These are phyloP conservation scores for Rhynchotus rufescens DNA, from an alignment of 2,797 vertebrate genomes.

Conservation along the genomic window DNA sequence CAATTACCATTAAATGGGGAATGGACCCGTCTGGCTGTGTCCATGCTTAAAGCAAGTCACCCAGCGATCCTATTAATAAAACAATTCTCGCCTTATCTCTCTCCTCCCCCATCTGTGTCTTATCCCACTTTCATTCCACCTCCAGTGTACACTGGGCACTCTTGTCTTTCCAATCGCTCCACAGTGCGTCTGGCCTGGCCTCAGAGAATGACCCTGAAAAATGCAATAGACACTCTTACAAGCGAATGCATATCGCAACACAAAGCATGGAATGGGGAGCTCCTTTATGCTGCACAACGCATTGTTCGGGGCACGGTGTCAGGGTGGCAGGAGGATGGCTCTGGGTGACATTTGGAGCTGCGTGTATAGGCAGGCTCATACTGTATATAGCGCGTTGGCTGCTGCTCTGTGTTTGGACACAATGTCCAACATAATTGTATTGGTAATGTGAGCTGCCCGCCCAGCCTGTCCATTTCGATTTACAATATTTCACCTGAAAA, in stretches of 20 bases:
- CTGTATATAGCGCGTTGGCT: background rate
- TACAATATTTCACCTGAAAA: constrained; percentile 48
- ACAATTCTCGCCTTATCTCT: background rate
- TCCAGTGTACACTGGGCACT: background rate
- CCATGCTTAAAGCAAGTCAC: background rate
- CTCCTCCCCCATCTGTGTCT: background rate
- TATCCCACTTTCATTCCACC: background rate
- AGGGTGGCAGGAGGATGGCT: background rate
- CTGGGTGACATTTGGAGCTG: background rate
- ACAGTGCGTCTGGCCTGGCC: background rate
- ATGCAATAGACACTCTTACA: background rate
- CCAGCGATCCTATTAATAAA: background rate
- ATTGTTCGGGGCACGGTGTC: background rate
- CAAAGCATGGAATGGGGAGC: background rate
- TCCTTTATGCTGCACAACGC: background rate
- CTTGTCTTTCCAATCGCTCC: background rate
- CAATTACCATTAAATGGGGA: background rate
- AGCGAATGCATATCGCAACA: fast-evolving
- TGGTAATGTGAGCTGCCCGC: background rate
- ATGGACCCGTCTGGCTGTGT: background rate
- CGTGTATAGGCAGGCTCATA: background rate
- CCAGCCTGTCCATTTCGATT: constrained; percentile 45
- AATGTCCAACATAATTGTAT: background rate
- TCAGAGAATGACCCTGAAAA: background rate
- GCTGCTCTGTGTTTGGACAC: background rate